Conservation (phyloP, 2,113 vertebrate genomes). For the Pelusios castaneus region DNA sequence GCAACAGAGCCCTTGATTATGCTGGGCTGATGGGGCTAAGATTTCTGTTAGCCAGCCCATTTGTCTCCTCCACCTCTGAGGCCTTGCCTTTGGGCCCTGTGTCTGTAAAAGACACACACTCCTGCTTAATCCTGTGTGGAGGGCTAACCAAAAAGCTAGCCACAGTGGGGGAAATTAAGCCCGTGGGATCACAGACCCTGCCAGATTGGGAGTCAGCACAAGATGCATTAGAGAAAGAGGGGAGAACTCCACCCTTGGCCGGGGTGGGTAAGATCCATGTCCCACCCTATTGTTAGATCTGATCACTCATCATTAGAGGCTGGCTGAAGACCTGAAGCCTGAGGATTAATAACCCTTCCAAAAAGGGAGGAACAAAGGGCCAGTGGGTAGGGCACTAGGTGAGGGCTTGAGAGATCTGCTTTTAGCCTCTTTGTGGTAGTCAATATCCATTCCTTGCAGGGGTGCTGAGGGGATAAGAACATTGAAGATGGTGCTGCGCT, state of each 20-base stretch:
- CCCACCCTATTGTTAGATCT: not conserved
- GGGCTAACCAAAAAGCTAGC: no score
- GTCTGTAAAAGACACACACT: no score
- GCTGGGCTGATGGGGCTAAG: not conserved
- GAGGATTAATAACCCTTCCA: no score
- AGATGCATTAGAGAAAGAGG: not conserved
- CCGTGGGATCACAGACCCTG: not conserved
- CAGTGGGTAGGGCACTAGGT: no score
- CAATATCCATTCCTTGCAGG: not conserved
- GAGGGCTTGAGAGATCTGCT: not conserved
- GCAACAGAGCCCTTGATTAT: not conserved
- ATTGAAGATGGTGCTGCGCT: no score
- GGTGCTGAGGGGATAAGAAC: not conserved
- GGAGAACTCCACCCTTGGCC: no score
- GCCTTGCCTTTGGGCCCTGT: not conserved
- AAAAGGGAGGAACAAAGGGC: no score
- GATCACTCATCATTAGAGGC: no score
- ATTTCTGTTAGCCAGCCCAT: not conserved
- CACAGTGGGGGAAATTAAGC: not conserved
- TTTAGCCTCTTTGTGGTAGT: not conserved
- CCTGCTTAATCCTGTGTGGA: not conserved
- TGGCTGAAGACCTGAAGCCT: no score
- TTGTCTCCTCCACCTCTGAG: not conserved
- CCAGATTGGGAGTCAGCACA: not conserved
- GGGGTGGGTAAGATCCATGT: no score